phyloP scores from a whole-genome alignment of 2,113 vertebrate genomes.

The Clinocottus analis region DNA sequence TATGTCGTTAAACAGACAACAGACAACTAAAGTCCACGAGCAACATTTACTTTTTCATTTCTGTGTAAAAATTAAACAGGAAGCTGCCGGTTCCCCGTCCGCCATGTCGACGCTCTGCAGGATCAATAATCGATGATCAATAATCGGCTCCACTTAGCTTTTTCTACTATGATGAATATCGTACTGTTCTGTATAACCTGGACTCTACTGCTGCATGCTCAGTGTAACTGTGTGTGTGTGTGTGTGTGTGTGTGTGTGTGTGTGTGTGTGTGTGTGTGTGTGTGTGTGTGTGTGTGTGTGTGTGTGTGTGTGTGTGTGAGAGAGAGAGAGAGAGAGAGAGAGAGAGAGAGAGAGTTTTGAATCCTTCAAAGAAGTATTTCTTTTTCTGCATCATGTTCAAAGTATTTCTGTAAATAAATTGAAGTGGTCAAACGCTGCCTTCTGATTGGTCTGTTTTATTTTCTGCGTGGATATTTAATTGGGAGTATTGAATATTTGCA shows the following conservation, averaged over 20 bases:
- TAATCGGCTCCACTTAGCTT: slow-evolving; percentile 40
- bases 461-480: not conserved
- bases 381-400: slow-evolving; percentile 63
- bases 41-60: not conserved
- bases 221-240: slow-evolving; percentile 29
- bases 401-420: slow-evolving; percentile 78
- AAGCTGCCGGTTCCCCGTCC: slow-evolving; percentile 15
- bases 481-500: too few relatives aligned
- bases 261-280: not conserved
- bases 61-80: not conserved
- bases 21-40: too few relatives aligned
- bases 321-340: not conserved
- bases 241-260: slow-evolving; percentile 21
- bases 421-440: slow-evolving; percentile 42
- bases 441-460: slow-evolving; percentile 44
- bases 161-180: slow-evolving; percentile 65
- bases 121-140: slow-evolving; percentile 34
- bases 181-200: slow-evolving; percentile 54
- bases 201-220: slow-evolving; percentile 71
- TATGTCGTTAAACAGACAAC: too few relatives aligned
- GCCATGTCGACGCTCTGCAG: not conserved
- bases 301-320: not conserved
- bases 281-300: not conserved
- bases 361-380: slow-evolving; percentile 21
- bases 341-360: slow-evolving; percentile 24